Conservation (phyloP, 2,888 invertebrate genomes). For the Drosophila limbata region DNA sequence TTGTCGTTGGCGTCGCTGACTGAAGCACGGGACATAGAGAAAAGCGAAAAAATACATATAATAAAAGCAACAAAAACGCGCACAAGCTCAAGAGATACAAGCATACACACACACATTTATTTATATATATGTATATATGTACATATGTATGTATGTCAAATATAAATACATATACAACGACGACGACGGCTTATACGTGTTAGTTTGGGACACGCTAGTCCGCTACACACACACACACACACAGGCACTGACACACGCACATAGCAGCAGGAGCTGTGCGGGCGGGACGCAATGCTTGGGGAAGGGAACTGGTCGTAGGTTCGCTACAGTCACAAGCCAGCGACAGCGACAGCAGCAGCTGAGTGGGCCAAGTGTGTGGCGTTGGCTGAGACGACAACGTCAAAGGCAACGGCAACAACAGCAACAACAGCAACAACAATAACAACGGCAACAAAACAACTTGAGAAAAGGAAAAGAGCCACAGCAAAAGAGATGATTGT, state of each 20-base stretch:
- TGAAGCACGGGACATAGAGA: constrained; percentile 67
- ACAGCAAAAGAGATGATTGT: constrained; percentile 47
- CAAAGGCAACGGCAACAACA: constrained; percentile 11
- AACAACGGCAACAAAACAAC: constrained; percentile 60
- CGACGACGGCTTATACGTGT: constrained; percentile 54
- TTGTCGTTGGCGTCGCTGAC: constrained; percentile 34
- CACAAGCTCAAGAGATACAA: constrained; percentile 73
- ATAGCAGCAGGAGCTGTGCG: constrained; percentile 40
- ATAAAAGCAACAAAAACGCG: constrained; percentile 78
- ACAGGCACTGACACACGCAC: constrained; percentile 25
- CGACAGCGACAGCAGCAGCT: constrained; percentile 42
- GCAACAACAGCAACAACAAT: constrained; percentile 25
- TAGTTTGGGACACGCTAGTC: constrained; percentile 67
- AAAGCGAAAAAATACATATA: constrained; percentile 77
- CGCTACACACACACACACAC: constrained; percentile 47
- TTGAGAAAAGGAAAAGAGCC: constrained; percentile 66
- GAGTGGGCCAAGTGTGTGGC: constrained; percentile 62
- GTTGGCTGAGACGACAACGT: constrained; percentile 36
- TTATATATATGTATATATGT: constrained; percentile 24
- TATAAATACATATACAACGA: neutral
- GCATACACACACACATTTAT: constrained; percentile 40
- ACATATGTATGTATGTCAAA: constrained; percentile 3
- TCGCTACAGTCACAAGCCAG: constrained; percentile 61
- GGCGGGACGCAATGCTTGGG: constrained; percentile 51
- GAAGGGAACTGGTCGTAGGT: constrained; percentile 77